Evolutionary conservation across 1,140 invertebrate species (phyloP).

Genomic region (Pseudomyrmex pallidus): DNA sequence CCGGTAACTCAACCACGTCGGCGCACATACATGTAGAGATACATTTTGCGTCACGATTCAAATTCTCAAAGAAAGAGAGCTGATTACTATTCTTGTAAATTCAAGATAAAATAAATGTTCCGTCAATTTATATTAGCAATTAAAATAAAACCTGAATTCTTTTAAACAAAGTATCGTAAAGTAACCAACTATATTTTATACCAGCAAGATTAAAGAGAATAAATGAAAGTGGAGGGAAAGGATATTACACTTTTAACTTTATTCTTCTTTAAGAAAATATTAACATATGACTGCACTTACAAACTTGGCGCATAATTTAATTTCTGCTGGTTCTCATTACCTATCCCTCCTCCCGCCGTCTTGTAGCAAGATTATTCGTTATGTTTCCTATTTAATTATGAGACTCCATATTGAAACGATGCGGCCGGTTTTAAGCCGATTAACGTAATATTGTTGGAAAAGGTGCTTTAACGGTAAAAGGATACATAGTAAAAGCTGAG

Average conservation of each 20-base stretch:
- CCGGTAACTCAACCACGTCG: constrained; percentile 26
- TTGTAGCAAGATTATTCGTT: constrained; percentile 6
- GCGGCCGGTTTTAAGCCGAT: constrained; percentile 37
- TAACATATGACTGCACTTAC: constrained; percentile 39
- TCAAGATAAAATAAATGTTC: no score
- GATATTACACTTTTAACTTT: constrained; percentile 39
- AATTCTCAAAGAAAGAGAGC: no score
- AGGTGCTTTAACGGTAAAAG: constrained; percentile 46
- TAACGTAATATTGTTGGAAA: constrained; percentile 37
- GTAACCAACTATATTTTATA: not conserved
- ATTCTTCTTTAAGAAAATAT: constrained; percentile 35
- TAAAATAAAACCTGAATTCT: constrained; percentile 5
- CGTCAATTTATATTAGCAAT: not conserved
- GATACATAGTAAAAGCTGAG: constrained; percentile 25
- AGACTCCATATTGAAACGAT: constrained; percentile 10
- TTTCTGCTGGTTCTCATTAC: constrained; percentile 63
- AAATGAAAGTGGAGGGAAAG: not conserved
- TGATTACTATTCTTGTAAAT: no score
- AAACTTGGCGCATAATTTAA: constrained; percentile 55
- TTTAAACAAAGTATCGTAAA: not conserved
- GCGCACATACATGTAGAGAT: not conserved
- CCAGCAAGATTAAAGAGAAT: constrained; percentile 11
- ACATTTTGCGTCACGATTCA: no score
- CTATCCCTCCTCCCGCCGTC: not conserved
- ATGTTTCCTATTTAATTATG: constrained; percentile 45